A percentile compares a stretch with the other conserved stretches of the same genome.
Conservation (phyloP, 2,113 vertebrate genomes). For the Saccopteryx bilineata region DNA sequence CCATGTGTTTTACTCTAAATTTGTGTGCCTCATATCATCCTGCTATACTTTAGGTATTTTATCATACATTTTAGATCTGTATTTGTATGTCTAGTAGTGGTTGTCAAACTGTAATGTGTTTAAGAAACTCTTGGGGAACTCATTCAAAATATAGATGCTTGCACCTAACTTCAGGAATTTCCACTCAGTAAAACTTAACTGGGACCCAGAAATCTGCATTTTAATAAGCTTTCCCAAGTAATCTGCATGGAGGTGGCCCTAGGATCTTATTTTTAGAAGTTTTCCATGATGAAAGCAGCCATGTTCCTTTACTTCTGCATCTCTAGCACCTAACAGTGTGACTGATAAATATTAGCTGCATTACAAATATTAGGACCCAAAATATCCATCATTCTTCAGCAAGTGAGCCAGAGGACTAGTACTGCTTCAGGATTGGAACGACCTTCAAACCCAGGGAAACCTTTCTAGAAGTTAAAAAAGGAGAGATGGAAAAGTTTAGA, state of each 20-base stretch:
- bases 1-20: background rate
- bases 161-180: background rate
- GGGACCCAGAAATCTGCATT: background rate
- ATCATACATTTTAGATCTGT: background rate
- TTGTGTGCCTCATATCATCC: background rate
- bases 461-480: background rate
- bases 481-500: slow-evolving; percentile 23
- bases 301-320: background rate
- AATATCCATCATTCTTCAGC: background rate
- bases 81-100: background rate
- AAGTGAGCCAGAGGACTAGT: background rate
- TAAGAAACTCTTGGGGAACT: background rate
- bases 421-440: background rate
- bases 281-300: background rate
- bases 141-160: slow-evolving; percentile 30
- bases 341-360: background rate
- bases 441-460: background rate
- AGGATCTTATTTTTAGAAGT: background rate
- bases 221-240: background rate
- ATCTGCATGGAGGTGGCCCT: background rate
- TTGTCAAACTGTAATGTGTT: background rate
- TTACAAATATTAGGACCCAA: background rate
- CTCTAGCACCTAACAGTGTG: background rate
- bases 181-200: background rate
- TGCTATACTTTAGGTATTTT: background rate